Percentiles rank a stretch among this genome's conserved stretches.
Evolutionary conservation across 2,113 vertebrate species (phyloP).

Genomic region (Parus major): DNA sequence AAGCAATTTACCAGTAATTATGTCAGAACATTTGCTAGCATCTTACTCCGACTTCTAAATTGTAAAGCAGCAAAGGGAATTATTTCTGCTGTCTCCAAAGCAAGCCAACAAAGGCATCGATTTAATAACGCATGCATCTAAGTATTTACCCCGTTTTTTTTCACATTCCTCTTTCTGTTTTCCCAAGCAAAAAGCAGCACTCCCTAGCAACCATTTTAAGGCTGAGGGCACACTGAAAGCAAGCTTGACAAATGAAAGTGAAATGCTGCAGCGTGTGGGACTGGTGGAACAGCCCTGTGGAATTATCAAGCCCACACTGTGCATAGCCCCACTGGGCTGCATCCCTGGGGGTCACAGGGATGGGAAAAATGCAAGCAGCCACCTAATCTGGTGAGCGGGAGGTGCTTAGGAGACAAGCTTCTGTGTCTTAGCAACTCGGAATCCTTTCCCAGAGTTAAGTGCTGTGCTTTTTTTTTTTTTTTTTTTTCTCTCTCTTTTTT

Average conservation of each 20-base stretch:
- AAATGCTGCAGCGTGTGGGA: neutral
- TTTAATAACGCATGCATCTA: neutral
- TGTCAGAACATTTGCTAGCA: neutral
- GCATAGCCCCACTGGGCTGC: neutral
- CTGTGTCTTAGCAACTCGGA: neutral
- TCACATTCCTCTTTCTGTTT: conserved; percentile 24
- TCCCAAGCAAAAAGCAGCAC: neutral
- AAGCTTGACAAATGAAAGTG: neutral
- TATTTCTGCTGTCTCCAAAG: neutral
- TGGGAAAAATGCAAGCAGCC: neutral
- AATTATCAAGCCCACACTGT: neutral
- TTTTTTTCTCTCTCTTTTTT: no score
- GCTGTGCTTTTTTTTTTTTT: accelerated
- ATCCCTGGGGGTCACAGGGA: neutral
- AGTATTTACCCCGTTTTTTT: neutral
- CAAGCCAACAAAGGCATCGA: neutral
- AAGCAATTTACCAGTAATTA: neutral
- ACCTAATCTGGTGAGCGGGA: neutral
- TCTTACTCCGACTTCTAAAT: neutral
- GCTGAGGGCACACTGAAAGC: neutral
- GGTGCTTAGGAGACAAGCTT: neutral
- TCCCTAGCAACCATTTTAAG: conserved; percentile 32
- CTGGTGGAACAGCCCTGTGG: neutral
- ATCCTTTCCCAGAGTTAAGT: neutral
- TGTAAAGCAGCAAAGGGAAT: neutral